Evolutionary conservation across 2,888 invertebrate genomes (phyloP).

Genomic region (Pheosia tremula): DNA sequence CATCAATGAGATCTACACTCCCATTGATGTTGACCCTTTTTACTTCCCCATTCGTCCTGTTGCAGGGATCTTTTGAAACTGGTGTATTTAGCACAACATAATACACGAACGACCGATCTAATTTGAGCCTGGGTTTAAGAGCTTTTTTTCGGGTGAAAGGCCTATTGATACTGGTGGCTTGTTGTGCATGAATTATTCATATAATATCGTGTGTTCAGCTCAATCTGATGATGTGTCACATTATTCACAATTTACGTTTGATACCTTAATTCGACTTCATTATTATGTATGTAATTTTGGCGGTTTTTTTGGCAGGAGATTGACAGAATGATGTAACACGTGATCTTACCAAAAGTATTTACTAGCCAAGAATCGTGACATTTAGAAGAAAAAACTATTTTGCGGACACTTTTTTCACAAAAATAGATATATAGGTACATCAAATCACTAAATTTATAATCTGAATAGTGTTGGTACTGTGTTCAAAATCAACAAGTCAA

Average conservation of each 20-base stretch:
- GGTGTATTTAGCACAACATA: conserved; percentile 15
- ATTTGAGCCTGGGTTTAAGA: conserved; percentile 24
- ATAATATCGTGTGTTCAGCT: conserved; percentile 49
- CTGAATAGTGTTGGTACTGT: no score
- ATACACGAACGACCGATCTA: conserved; percentile 12
- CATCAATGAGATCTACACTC: conserved; percentile 28
- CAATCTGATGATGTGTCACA: conserved; percentile 61
- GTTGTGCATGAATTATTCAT: conserved; percentile 67
- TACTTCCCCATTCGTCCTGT: not conserved
- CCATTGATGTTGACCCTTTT: conserved; percentile 18
- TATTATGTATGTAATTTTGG: conserved; percentile 27
- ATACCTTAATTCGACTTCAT: conserved; percentile 56
- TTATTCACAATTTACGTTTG: conserved; percentile 71
- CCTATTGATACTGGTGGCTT: conserved; percentile 31
- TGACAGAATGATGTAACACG: not conserved
- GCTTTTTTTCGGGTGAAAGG: conserved; percentile 11
- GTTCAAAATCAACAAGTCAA: no score
- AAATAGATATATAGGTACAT: no score
- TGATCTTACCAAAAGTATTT: no score
- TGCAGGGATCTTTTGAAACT: conserved; percentile 15
- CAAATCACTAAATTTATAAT: no score
- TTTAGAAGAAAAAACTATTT: no score
- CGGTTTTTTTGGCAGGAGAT: not conserved
- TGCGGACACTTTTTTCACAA: no score
- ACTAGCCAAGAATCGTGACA: no score